Base-by-base conservation (phyloP, 2,113 vertebrate genomes). In the Bagarius yarrelli region DNA sequence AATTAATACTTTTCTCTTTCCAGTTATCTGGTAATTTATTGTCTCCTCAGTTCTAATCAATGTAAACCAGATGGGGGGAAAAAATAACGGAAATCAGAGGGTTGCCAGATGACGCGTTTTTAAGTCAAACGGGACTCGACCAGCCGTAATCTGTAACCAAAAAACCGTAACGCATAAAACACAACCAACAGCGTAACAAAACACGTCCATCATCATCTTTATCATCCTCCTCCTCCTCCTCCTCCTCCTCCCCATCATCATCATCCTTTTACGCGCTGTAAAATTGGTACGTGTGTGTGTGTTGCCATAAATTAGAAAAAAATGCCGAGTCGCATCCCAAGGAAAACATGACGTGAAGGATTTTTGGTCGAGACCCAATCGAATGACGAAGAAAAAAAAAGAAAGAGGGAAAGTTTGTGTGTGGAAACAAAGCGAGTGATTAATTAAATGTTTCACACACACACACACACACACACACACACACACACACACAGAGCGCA, bases 401-500 rank as follows among this genome's bases (percentile, higher is more conserved):
- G 6, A 40, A 40, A 40, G 3, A 40, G 36, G 25, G 21, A 64
- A 34, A 21, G 30, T 66, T 55, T 47, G 13, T 25, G 3, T 12
- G 0, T 25, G 15, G 5, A 71, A 50, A 27, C n/a, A 21, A 6
- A 50, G 64, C 14, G 40, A 70, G 66, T 8, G 36, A n/a, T 8
- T n/a, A 14, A 25, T 70, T 50, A 9, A 4, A 30, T 73, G 77
- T 82, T 87, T 72, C 3, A 19, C 21, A 44, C 27, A 63, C 13
- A 61, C 36, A 40, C 36, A 40, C 36, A 40, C 36, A 40, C 36
- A 40, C 36, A 40, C 36, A 40, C 36, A 40, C 36, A 40, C 36
- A 40, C 36, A 40, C 36, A 47, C n/a, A 81, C 3, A 19, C 21
- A 47, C 27, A 47, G 5, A 18, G 30, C 59, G 61, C 53, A 84